phyloP scores from a whole-genome alignment of 2,888 invertebrate species.

The Ametastegia equiseti region DNA sequence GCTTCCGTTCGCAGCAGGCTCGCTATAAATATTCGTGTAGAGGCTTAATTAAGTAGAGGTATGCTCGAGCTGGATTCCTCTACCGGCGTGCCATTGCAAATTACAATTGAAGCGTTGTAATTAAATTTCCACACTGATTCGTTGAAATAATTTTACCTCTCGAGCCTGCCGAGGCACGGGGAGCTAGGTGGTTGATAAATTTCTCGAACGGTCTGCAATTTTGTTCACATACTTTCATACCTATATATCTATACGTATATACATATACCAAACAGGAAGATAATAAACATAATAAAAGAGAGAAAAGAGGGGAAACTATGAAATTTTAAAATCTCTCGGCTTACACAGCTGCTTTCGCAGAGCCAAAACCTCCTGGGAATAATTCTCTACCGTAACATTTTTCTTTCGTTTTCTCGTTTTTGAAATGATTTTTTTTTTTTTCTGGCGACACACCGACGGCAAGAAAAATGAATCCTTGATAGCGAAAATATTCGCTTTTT shows the following conservation, averaged over 20 bases:
- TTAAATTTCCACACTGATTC: slow-evolving; percentile 42
- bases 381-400: neutral
- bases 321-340: neutral
- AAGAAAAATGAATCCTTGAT: slow-evolving; percentile 5
- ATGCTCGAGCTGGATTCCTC: neutral
- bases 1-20: neutral
- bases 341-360: slow-evolving; percentile 1
- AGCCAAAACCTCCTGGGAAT: neutral
- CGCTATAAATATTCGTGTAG: slow-evolving; percentile 14
- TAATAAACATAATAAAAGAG: neutral
- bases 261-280: neutral
- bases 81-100: slow-evolving; percentile 27
- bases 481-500: slow-evolving; percentile 12
- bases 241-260: no score
- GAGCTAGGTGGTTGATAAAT: neutral
- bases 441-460: neutral
- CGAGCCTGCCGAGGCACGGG: neutral
- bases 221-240: neutral
- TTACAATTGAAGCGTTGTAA: slow-evolving; percentile 42
- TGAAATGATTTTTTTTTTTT: neutral
- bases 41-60: slow-evolving; percentile 41
- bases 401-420: neutral
- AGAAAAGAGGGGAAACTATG: neutral
- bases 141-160: slow-evolving; percentile 29
- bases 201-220: slow-evolving; percentile 16